These are phyloP conservation scores for Papilio demoleus DNA, from an alignment of 2,888 invertebrate species.

Conservation along the genomic window DNA sequence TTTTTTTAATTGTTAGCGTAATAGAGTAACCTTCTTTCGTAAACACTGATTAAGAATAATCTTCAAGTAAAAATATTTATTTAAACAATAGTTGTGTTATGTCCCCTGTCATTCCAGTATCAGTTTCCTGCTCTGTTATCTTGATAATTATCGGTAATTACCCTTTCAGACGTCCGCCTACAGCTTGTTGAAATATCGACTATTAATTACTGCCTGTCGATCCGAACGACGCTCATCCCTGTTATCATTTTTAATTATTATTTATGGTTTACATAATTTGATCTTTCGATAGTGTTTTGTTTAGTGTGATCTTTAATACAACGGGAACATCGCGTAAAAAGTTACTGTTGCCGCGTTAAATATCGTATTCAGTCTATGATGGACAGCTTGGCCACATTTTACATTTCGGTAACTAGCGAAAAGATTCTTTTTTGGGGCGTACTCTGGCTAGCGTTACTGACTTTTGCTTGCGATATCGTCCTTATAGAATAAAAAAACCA, in stretches of 20 bases:
- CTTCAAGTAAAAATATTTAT: constrained; percentile 1
- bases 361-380: neutral
- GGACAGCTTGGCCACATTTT: too few species aligned
- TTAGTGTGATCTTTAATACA: too few species aligned
- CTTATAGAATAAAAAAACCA: too few species aligned
- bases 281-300: neutral
- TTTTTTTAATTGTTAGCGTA: too few species aligned
- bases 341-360: neutral
- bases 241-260: neutral
- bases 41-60: constrained; percentile 10
- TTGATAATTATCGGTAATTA: constrained; percentile 34
- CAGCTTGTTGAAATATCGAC: constrained; percentile 31
- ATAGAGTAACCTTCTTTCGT: too few species aligned
- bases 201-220: constrained; percentile 34
- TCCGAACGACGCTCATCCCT: too few species aligned
- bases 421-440: too few species aligned
- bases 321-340: neutral
- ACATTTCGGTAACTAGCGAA: too few species aligned
- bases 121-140: constrained; percentile 36
- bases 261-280: neutral
- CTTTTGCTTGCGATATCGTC: too few species aligned
- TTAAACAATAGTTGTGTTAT: neutral
- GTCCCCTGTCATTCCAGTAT: constrained; percentile 29
- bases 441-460: too few species aligned
- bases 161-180: constrained; percentile 28